Evolutionary conservation across 1,140 invertebrate species (phyloP).

Genomic region (Eulimnadia texana): DNA sequence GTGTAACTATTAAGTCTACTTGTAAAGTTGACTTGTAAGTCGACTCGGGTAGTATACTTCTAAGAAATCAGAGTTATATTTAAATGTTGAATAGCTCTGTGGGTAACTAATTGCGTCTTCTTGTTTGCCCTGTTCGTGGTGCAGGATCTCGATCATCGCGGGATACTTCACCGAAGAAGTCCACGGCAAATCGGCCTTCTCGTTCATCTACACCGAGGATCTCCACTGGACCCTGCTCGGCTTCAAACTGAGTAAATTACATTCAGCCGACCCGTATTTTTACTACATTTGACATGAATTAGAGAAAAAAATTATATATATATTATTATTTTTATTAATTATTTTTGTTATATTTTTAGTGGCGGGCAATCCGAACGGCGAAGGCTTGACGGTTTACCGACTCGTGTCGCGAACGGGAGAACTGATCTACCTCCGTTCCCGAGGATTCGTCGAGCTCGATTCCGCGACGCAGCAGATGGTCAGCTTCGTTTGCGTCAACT

Average conservation of each 20-base stretch:
- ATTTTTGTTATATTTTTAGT: background rate
- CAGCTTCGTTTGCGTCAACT: slow-evolving; percentile 71
- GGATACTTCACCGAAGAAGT: slow-evolving; percentile 75
- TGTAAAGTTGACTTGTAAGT: too few relatives aligned
- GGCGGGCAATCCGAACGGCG: slow-evolving; percentile 25
- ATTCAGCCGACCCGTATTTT: background rate
- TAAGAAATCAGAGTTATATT: too few relatives aligned
- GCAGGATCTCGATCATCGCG: slow-evolving; percentile 62
- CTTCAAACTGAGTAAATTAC: background rate
- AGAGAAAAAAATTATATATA: background rate
- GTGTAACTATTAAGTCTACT: too few relatives aligned
- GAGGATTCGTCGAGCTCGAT: slow-evolving; percentile 61
- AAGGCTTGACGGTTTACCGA: slow-evolving; percentile 64
- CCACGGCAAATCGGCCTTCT: slow-evolving; percentile 59
- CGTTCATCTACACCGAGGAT: slow-evolving; percentile 73
- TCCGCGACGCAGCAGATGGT: slow-evolving; percentile 49
- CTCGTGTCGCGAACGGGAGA: slow-evolving; percentile 57
- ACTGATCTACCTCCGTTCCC: slow-evolving; percentile 63
- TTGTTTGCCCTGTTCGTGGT: too few relatives aligned
- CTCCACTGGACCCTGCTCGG: slow-evolving; percentile 53
- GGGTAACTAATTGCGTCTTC: too few relatives aligned
- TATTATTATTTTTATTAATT: background rate
- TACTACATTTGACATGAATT: background rate
- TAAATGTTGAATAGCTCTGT: too few relatives aligned
- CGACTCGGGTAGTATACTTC: too few relatives aligned